phyloP scores from a whole-genome alignment of 1,140 invertebrate species.

The Bombus ignitus region DNA sequence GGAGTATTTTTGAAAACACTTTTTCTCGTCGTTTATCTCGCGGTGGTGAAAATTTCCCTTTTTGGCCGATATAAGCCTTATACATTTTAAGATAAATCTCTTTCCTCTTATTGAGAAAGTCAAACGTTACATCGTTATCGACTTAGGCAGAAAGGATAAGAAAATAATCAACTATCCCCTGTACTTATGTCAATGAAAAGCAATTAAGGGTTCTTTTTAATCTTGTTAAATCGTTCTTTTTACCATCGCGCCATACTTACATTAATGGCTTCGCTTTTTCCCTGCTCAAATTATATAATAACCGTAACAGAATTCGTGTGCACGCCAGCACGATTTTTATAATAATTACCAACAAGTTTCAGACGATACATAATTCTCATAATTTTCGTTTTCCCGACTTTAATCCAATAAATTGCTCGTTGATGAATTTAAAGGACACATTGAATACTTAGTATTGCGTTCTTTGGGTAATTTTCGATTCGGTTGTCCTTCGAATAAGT shows the following conservation, averaged over 20 bases:
- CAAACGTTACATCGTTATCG: conserved; percentile 10
- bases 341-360: neutral
- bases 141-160: neutral
- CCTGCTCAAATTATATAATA: neutral
- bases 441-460: too few species aligned
- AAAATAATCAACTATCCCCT: conserved; percentile 14
- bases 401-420: neutral
- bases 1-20: neutral
- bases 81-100: too few species aligned
- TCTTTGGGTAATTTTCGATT: too few species aligned
- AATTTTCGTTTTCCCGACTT: neutral
- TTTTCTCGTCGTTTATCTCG: neutral
- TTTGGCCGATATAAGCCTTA: neutral
- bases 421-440: too few species aligned
- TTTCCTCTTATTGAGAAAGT: too few species aligned
- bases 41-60: neutral
- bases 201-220: conserved; percentile 43
- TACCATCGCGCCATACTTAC: neutral
- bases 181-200: conserved; percentile 34
- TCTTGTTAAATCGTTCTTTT: conserved; percentile 5
- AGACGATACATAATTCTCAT: neutral
- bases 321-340: too few species aligned
- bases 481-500: neutral
- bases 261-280: conserved; percentile 7
- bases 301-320: neutral